phyloP scores from a whole-genome alignment of 2,888 invertebrate species.

The Meganola albula region DNA sequence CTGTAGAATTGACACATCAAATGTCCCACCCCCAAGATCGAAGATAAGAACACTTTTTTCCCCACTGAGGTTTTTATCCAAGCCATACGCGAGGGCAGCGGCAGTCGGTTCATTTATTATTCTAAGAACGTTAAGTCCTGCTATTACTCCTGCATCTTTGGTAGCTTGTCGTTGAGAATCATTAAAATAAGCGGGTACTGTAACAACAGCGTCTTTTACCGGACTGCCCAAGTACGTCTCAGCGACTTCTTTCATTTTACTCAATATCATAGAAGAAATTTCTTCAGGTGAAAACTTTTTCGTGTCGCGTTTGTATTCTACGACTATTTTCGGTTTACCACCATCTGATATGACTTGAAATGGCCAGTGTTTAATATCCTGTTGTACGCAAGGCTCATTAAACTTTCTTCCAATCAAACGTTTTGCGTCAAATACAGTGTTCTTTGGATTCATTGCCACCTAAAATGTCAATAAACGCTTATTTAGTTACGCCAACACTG shows the following conservation, averaged over 20 bases:
- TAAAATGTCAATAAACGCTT: too few relatives aligned
- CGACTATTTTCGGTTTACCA: slow-evolving; percentile 85
- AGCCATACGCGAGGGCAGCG: slow-evolving; percentile 90
- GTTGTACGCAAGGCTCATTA: slow-evolving; percentile 86
- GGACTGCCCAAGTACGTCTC: slow-evolving; percentile 85
- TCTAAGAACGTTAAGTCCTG: slow-evolving; percentile 91
- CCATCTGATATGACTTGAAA: slow-evolving; percentile 83
- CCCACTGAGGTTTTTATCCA: slow-evolving; percentile 85
- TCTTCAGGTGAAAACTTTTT: slow-evolving; percentile 90
- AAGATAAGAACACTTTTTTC: slow-evolving; percentile 86
- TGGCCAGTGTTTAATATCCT: slow-evolving; percentile 91
- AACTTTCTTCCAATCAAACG: slow-evolving; percentile 89
- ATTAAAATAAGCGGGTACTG: slow-evolving; percentile 91
- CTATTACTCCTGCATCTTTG: slow-evolving; percentile 91
- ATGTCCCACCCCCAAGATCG: slow-evolving; percentile 91
- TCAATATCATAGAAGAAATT: slow-evolving; percentile 89
- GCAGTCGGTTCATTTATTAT: slow-evolving; percentile 96
- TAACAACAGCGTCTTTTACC: slow-evolving; percentile 87
- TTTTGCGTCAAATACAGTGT: slow-evolving; percentile 90
- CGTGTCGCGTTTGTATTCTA: slow-evolving; percentile 84
- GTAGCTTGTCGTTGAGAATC: slow-evolving; percentile 90
- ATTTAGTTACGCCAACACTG: too few relatives aligned
- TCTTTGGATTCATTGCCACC: slow-evolving; percentile 88
- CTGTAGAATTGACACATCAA: slow-evolving; percentile 93
- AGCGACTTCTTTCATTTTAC: slow-evolving; percentile 90